Evolutionary conservation across 1,140 invertebrate genomes (phyloP).

Genomic region (Drosophila erecta): DNA sequence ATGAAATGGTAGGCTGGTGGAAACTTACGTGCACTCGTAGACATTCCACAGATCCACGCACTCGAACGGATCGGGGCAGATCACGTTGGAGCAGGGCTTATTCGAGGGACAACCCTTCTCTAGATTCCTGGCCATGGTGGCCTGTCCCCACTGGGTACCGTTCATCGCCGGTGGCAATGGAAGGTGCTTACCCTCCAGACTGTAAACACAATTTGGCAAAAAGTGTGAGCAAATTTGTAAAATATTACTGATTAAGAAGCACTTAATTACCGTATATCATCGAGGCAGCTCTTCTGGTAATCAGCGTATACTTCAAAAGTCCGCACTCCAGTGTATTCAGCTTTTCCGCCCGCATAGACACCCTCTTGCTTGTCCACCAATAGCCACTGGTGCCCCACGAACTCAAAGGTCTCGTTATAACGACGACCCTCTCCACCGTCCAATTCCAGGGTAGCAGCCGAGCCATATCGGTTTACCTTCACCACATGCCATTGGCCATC

Average conservation of each 20-base stretch:
- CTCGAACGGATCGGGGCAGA: constrained; percentile 96
- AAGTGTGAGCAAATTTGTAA: no score
- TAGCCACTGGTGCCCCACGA: constrained; percentile 95
- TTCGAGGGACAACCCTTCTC: constrained; percentile 96
- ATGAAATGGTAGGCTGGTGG: neutral
- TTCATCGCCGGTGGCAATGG: constrained; percentile 96
- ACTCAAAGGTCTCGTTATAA: constrained; percentile 97
- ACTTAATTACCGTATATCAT: constrained; percentile 87
- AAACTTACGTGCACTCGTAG: constrained; percentile 98
- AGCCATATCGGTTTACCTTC: constrained; percentile 94
- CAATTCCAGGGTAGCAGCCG: constrained; percentile 95
- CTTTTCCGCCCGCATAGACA: constrained; percentile 97
- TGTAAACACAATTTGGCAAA: constrained; percentile 32
- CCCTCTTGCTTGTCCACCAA: constrained; percentile 97
- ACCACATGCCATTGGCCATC: constrained; percentile 99
- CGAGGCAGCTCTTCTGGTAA: constrained; percentile 92
- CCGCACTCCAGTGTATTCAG: constrained; percentile 95
- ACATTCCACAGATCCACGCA: constrained; percentile 98
- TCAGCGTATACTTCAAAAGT: constrained; percentile 98
- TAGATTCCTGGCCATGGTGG: constrained; percentile 95
- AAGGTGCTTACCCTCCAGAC: constrained; percentile 96
- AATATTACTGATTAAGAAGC: no score
- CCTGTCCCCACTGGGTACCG: constrained; percentile 96
- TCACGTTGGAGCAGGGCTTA: constrained; percentile 96
- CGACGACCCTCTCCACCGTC: constrained; percentile 97